Base-by-base conservation (phyloP, 2,797 vertebrate genomes). In the Scomberomorus guttatus region DNA sequence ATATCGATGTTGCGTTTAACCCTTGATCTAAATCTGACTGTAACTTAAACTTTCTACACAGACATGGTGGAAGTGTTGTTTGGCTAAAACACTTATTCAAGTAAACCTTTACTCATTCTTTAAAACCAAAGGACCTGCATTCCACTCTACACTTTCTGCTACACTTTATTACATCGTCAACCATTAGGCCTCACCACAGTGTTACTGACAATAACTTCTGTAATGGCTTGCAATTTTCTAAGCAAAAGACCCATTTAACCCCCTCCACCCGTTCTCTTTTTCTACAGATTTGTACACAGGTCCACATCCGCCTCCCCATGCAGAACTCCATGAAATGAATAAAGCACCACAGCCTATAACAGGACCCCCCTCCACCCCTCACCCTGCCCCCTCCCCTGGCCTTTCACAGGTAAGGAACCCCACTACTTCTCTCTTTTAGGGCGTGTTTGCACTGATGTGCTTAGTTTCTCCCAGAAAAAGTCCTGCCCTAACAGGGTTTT, bases 251-350 rank as follows among this genome's bases (percentile, higher is more conserved):
- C 18, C 4, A 12, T 56, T 11, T 32, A 72, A 58, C 27, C 0
- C 11, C 4, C 2, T 3, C 25, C 20, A 7, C 3, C 17, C 3
- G 1, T 17, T 54, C 24, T 74, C 2, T 74, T 32, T 77, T 39
- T 81, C 20, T 10, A 32, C 78, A 94, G 92, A 88, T 87, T 80
- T 93, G 70, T 90, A 83, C 50, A 84, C 94, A 96, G 96, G 95
- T 96, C 94, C 95, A 90, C 94, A 70, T 95, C 96, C 92, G 96
- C 91, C 85, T 92, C 89, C 96, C 95, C 96, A 99, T 98, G 98
- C 96, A 95, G 96, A 96, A 96, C 96, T 96, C 96, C 96, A 96
- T 98, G 97, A 98, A 98, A 99, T 99, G 98, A 99, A 98, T 96
- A 99, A 99, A 98, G 96, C 97, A 95, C 97, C 97, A 95, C 98